Evolutionary conservation across 2,797 vertebrate species (phyloP), one percentile per base, ranked within the genome.

Genomic region (Salarias fasciatus): DNA sequence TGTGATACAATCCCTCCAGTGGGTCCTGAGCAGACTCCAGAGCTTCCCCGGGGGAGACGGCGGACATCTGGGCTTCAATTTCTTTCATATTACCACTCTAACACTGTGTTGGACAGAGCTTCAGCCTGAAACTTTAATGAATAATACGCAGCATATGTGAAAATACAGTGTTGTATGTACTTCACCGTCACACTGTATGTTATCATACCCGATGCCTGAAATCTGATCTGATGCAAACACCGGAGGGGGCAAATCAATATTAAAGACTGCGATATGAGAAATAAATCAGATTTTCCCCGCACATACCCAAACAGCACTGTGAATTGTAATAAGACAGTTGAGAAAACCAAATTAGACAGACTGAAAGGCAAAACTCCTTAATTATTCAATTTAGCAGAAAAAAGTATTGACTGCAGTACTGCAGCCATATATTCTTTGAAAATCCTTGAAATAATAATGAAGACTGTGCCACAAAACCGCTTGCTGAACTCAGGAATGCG

Each of bases 351-450:
- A 57, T 53, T 45, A 33, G 14, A 38, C 11, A 0, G 0, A 37
- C 11, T 41, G 28, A 57, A 63, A 57, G 47, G 35, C 6, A 66
- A 60, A 14, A 46, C 33, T 9, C 13, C 37, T 24, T 35, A 47
- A 51, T 45, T 38, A 38, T 14, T 33, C 40, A 5, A 46, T 38
- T 51, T 36, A 15, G 4, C 4, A 53, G 38, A 37, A 1, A 3
- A 1, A 37, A 24, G 40, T 38, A 11, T 38, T 11, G 33, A 35
- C 33, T 35, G 33, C 33, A 3, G 33, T 29, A 46, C 12, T 29
- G 24, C 12, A 29, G 18, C n/a, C 15, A 28, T 11, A 11, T 4
- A 45, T 8, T 24, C 18, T 37, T 10, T 29, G 11, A n/a, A 15
- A 36, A 24, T 2, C 40, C 7, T 11, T 38, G 1, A 37, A 38